Base-by-base conservation (phyloP, 2,888 invertebrate species). In the Actias luna region DNA sequence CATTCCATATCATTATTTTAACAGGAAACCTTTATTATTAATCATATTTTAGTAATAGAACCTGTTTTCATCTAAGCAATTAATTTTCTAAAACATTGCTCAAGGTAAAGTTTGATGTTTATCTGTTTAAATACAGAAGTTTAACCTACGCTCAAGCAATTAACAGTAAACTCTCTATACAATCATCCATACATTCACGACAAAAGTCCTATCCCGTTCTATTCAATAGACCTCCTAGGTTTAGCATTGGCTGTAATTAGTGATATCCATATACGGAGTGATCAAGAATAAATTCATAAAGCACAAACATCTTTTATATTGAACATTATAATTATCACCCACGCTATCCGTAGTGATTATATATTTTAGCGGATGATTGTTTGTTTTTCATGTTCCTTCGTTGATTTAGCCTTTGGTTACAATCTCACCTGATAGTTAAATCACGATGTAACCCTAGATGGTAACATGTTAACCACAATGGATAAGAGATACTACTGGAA, bases 281-380 rank as follows among this genome's bases (percentile, higher is more conserved):
- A 58, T 52, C 29, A 66, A 66, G 58, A 46, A 62, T 62, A 50
- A 68, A 75, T 67, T 70, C 68, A 69, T 70, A 67, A 60, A 58
- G 58, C 61, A 63, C 66, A 25, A 18, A 60, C 72, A 57, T n/a
- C 8, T 57, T 58, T 61, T 55, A 61, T 61, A 63, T 75, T 73
- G 72, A 72, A 79, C 75, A 71, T 69, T 71, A 72, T 75, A 76
- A 82, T 82, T 79, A 79, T 78, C 71, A 64, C 84, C 84, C 70
- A 82, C 83, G 31, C 39, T 10, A 22, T 31, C 36, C n/a, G 33
- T 39, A 29, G 5, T 39, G 46, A 57, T 58, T 60, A 35, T n/a
- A 52, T n/a, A 16, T 35, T 31, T 36, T 59, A 59, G 12, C 25
- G 12, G 22, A 50, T 10, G 46, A 50, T 12, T 12, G 12, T 22